Evolutionary conservation across 2,888 invertebrate species (phyloP).

Genomic region (Cheilosia urbana): DNA sequence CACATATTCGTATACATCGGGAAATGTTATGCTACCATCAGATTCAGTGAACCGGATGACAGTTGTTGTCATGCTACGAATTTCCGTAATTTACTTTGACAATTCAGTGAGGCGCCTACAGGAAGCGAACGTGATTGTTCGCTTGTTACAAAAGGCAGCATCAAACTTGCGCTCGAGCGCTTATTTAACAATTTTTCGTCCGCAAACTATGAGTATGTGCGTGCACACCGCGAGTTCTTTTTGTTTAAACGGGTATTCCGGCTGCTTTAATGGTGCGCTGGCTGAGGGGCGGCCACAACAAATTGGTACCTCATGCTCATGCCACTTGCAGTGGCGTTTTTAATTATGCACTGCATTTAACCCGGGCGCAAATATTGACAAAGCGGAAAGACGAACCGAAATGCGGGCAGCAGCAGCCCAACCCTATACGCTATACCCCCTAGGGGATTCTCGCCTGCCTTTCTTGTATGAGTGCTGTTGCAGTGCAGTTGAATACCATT

Average conservation of each 20-base stretch:
- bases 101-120: constrained; percentile 39
- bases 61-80: constrained; percentile 45
- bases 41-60: constrained; percentile 55
- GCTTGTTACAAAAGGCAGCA: background rate
- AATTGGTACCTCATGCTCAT: constrained; percentile 53
- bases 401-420: background rate
- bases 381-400: constrained; percentile 32
- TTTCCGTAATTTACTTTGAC: constrained; percentile 65
- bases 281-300: constrained; percentile 17
- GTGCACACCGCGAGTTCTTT: background rate
- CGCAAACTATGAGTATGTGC: background rate
- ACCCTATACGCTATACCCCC: too few relatives aligned
- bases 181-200: constrained; percentile 17
- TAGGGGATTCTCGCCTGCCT: background rate
- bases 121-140: constrained; percentile 33
- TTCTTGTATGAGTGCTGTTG: background rate
- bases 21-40: constrained; percentile 23
- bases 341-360: constrained; percentile 62
- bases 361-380: constrained; percentile 56
- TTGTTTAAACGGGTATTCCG: background rate
- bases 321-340: constrained; percentile 58
- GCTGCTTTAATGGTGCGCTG: background rate
- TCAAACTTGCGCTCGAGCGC: constrained; percentile 5
- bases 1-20: background rate
- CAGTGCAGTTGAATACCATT: constrained; percentile 2